A percentile compares a stretch with the other conserved stretches of the same genome.
These are phyloP conservation scores for Caprella mutica DNA, from an alignment of 2,888 invertebrate genomes.

Conservation along the genomic window DNA sequence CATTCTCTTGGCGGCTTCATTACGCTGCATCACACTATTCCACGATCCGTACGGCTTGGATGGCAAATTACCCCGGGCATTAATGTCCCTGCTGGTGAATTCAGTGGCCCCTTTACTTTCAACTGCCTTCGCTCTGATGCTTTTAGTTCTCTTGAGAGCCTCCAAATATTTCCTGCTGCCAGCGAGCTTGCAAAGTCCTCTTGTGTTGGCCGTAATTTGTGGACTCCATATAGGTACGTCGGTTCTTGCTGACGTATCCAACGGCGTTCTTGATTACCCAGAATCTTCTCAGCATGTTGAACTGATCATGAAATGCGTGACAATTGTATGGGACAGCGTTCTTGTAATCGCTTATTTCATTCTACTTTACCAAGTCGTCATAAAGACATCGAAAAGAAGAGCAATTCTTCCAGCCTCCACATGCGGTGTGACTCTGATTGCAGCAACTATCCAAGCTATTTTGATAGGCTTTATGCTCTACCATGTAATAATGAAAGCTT, in stretches of 20 bases:
- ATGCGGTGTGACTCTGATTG: neutral
- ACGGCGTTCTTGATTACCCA: slow-evolving; percentile 3
- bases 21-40: slow-evolving; percentile 6
- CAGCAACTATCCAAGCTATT: slow-evolving; percentile 6
- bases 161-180: slow-evolving; percentile 3
- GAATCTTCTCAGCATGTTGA: slow-evolving; percentile 6
- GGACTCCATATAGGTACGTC: slow-evolving; percentile 11
- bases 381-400: neutral
- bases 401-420: neutral
- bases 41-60: slow-evolving; percentile 15
- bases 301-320: slow-evolving; percentile 14
- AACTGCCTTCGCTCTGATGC: slow-evolving; percentile 16
- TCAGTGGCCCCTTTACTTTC: slow-evolving; percentile 19
- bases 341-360: slow-evolving; percentile 15
- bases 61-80: slow-evolving; percentile 8
- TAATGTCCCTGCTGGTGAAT: slow-evolving; percentile 10
- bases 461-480: slow-evolving; percentile 7
- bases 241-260: slow-evolving; percentile 14
- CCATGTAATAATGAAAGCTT: slow-evolving; percentile 3
- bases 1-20: slow-evolving; percentile 1
- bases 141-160: slow-evolving; percentile 11
- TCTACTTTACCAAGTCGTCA: slow-evolving; percentile 3
- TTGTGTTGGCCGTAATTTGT: slow-evolving; percentile 15
- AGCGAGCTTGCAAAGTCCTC: slow-evolving; percentile 12
- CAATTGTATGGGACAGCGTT: slow-evolving; percentile 14